A percentile compares a stretch with the other conserved stretches of the same genome.
Conservation (phyloP, 2,888 invertebrate genomes). For the Hetaerina titia region DNA sequence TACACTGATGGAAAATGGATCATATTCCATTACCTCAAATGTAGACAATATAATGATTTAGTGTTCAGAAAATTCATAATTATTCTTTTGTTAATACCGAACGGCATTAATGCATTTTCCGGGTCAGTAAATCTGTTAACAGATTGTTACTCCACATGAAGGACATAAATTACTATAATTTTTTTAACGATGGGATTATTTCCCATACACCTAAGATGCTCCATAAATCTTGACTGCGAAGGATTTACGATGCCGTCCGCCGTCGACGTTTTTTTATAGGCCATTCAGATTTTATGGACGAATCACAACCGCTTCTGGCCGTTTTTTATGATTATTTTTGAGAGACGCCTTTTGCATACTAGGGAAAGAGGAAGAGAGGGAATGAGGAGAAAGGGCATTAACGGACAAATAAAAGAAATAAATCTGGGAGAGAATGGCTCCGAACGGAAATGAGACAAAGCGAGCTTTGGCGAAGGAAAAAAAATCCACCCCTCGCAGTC, state of each 20-base stretch:
- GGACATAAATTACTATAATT: neutral
- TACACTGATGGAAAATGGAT: too few relatives aligned
- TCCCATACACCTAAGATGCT: neutral
- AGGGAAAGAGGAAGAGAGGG: neutral
- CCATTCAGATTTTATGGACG: conserved; percentile 43
- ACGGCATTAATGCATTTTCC: neutral
- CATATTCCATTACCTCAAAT: too few relatives aligned
- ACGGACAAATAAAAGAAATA: neutral
- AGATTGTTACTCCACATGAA: neutral
- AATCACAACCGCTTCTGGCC: neutral
- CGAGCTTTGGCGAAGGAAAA: neutral
- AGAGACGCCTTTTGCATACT: conserved; percentile 3
- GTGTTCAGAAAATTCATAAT: neutral
- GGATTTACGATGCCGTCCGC: conserved; percentile 24
- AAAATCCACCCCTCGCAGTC: neutral
- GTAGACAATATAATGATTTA: neutral
- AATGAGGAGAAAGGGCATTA: neutral
- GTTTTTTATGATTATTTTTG: conserved; percentile 32
- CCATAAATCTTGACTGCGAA: conserved; percentile 33
- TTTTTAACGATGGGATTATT: conserved; percentile 39
- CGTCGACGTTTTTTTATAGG: conserved; percentile 37
- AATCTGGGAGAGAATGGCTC: neutral
- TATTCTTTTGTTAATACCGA: neutral
- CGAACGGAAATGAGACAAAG: conserved; percentile 21
- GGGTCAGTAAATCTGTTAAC: neutral